Base-by-base conservation (phyloP, 2,888 invertebrate genomes). In the Volucella inflata region DNA sequence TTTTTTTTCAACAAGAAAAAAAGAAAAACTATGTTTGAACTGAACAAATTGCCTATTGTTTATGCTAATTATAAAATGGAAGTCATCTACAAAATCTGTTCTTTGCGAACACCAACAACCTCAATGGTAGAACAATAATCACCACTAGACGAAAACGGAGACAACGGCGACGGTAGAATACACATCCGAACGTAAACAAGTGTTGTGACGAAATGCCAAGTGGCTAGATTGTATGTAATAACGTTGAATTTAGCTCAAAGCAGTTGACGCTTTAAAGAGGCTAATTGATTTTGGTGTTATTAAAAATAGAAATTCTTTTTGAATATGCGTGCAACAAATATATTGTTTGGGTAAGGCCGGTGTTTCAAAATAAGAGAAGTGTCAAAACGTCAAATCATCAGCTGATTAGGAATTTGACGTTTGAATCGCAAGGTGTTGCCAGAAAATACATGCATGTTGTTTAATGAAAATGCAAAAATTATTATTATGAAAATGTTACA, bases 51-150 rank as follows among this genome's bases (percentile, higher is more conserved):
- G 77, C 68, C 85, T 81, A 85, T 85, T 85, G 85, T 81, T 85
- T 81, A 68, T 81, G 85, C 85, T 85, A 81, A 85, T 81, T 81
- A 85, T 85, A 85, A 80, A 74, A 40, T 62, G 80, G 71, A 76
- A 76, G 68, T 81, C 70, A 62, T 68, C 72, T 76, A 72, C 53
- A 59, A 14, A 50, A 48, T 50, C 30, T 70, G 57, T 30, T 76
- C 53, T 80, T 42, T 62, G 55, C 74, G 65, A 46, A 62, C 85
- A 72, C 72, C 81, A 81, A 76, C 60, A 50, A 59, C 76, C 85
- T 85, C 76, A 72, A 62, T 57, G 44, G 44, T 40, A 50, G 62
- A 80, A 85, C 76, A 76, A 80, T 78, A 75, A 67, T 84, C 50
- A 55, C 72, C 30, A 55, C 76, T 17, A 65, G 62, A 30, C 36